These are phyloP conservation scores for Scartelaos histophorus DNA, from an alignment of 2,113 vertebrate genomes.

Conservation along the genomic window DNA sequence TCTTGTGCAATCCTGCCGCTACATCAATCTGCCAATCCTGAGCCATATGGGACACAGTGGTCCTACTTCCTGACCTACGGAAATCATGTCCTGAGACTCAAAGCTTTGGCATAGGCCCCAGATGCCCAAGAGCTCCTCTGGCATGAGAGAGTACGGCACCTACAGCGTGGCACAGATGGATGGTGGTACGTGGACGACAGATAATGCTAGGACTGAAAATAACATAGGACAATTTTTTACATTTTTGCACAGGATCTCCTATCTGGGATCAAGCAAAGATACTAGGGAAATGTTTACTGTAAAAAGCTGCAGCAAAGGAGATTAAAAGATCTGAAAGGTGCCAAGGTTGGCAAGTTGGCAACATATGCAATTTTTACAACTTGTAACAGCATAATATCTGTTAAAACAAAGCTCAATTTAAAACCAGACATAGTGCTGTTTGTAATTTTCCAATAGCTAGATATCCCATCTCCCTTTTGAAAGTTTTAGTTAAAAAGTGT, in stretches of 20 bases:
- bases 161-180: constrained; percentile 67
- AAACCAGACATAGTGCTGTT: neutral
- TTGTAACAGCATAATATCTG: neutral
- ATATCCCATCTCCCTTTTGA: neutral
- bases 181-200: constrained; percentile 53
- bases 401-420: neutral
- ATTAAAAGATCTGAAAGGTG: constrained; percentile 44
- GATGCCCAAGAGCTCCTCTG: constrained; percentile 49
- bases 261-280: neutral
- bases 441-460: neutral
- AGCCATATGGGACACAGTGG: constrained; percentile 76
- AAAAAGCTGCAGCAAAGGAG: constrained; percentile 8
- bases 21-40: constrained; percentile 36
- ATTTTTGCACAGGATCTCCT: neutral
- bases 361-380: constrained; percentile 11
- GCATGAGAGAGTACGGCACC: constrained; percentile 51
- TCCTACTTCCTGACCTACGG: constrained; percentile 73
- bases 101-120: constrained; percentile 44
- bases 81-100: constrained; percentile 68
- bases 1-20: constrained; percentile 28
- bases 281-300: neutral
- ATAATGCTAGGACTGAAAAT: constrained; percentile 43
- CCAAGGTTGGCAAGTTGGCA: constrained; percentile 19
- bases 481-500: too few species aligned
- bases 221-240: constrained; percentile 12